phyloP scores from a whole-genome alignment of 2,113 vertebrate species.

The Cyanoderma ruficeps region DNA sequence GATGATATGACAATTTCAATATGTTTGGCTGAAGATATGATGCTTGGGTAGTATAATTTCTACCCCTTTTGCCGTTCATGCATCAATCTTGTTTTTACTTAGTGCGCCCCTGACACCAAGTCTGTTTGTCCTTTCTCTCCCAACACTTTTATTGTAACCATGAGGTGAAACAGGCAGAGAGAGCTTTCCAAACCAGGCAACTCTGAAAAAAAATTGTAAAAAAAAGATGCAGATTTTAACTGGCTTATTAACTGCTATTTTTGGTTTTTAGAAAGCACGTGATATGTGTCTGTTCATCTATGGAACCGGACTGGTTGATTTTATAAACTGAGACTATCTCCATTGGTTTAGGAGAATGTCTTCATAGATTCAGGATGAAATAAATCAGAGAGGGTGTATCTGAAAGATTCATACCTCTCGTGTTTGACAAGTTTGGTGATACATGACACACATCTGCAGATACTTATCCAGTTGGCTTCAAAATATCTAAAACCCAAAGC shows the following conservation, averaged over 20 bases:
- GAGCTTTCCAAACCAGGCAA: background rate
- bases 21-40: background rate
- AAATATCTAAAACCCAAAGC: background rate
- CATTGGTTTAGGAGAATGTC: background rate
- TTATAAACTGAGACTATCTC: background rate
- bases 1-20: background rate
- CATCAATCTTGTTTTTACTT: background rate
- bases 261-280: background rate
- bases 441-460: background rate
- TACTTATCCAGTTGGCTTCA: background rate
- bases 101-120: background rate
- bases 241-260: background rate
- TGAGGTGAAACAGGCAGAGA: background rate
- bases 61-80: accelerated
- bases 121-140: background rate
- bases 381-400: background rate
- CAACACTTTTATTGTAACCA: background rate
- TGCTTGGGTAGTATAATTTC: background rate
- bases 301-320: accelerated
- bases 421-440: background rate
- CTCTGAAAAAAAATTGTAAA: background rate
- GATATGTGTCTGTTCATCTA: background rate
- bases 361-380: background rate
- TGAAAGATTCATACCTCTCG: background rate
- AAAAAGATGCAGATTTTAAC: background rate